A percentile compares a stretch with the other conserved stretches of the same genome.
Evolutionary conservation across 2,113 vertebrate species (phyloP).

Genomic region (Miniopterus natalensis): DNA sequence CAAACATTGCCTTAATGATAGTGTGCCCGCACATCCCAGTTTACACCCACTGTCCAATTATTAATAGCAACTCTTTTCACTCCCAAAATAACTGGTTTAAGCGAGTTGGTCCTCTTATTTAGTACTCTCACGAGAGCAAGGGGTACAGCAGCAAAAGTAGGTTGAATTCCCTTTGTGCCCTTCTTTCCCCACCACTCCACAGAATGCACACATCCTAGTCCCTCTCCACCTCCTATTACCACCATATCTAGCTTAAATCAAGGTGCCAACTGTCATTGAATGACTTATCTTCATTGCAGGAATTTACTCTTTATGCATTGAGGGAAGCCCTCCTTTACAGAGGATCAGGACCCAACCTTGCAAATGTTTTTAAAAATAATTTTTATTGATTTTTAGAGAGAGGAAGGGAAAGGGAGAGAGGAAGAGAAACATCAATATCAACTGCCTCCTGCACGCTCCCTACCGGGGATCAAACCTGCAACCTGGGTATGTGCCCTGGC

Average conservation of each 20-base stretch:
- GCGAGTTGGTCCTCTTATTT: not conserved
- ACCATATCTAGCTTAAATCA: not conserved
- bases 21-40: not conserved
- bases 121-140: not conserved
- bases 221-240: not conserved
- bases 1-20: constrained; percentile 57
- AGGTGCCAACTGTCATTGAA: not conserved
- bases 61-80: not conserved
- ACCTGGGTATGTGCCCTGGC: no score
- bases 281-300: not conserved
- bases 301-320: not conserved
- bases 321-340: not conserved
- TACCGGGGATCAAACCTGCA: no score
- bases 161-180: not conserved
- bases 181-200: not conserved
- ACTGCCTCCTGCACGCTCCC: no score
- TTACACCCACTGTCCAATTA: constrained; percentile 30
- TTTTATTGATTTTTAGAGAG: no score
- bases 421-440: no score
- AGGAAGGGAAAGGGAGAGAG: no score
- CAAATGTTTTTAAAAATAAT: no score
- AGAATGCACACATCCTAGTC: not conserved
- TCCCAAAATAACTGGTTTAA: not conserved
- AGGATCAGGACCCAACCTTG: not conserved
- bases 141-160: not conserved